A percentile compares a stretch with the other conserved stretches of the same genome.
Evolutionary conservation across 2,888 invertebrate genomes (phyloP).

Genomic region (Chalcosyrphus nemorum): DNA sequence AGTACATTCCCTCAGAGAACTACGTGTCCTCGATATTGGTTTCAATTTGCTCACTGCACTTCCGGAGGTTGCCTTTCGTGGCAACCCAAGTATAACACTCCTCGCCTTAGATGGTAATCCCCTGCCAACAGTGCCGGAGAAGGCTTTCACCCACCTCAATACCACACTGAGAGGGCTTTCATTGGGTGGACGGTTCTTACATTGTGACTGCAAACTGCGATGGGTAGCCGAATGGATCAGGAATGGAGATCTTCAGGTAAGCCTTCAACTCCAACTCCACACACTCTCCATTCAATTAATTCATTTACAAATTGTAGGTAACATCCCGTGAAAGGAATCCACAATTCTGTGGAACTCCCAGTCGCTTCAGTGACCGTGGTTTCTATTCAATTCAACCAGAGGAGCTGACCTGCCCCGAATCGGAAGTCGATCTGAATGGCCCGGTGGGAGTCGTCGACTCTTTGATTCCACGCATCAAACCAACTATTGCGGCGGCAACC

Average conservation of each 20-base stretch:
- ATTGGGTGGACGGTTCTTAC: constrained; percentile 92
- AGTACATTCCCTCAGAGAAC: constrained; percentile 88
- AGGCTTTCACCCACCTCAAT: constrained; percentile 90
- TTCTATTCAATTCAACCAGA: constrained; percentile 94
- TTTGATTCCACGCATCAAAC: constrained; percentile 79
- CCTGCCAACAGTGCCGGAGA: constrained; percentile 90
- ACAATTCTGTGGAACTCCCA: constrained; percentile 94
- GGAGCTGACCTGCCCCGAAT: constrained; percentile 85
- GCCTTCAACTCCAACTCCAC: constrained; percentile 9
- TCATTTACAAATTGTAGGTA: constrained; percentile 80
- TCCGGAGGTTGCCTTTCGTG: constrained; percentile 90
- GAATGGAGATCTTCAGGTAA: constrained; percentile 91
- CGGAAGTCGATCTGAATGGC: constrained; percentile 83
- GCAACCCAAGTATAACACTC: constrained; percentile 92
- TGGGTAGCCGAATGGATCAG: constrained; percentile 97
- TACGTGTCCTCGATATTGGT: constrained; percentile 94
- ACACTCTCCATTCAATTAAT: not conserved
- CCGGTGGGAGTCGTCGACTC: constrained; percentile 81
- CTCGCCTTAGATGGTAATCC: constrained; percentile 96
- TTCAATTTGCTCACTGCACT: constrained; percentile 93
- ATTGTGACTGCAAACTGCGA: constrained; percentile 92
- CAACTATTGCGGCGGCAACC: constrained; percentile 79
- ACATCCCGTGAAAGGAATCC: constrained; percentile 95
- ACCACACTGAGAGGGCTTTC: constrained; percentile 92
- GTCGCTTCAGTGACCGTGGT: constrained; percentile 89